A percentile compares a stretch with the other conserved stretches of the same genome.
phyloP scores from a whole-genome alignment of 2,888 invertebrate genomes.

The Lasioglossum zephyrum region DNA sequence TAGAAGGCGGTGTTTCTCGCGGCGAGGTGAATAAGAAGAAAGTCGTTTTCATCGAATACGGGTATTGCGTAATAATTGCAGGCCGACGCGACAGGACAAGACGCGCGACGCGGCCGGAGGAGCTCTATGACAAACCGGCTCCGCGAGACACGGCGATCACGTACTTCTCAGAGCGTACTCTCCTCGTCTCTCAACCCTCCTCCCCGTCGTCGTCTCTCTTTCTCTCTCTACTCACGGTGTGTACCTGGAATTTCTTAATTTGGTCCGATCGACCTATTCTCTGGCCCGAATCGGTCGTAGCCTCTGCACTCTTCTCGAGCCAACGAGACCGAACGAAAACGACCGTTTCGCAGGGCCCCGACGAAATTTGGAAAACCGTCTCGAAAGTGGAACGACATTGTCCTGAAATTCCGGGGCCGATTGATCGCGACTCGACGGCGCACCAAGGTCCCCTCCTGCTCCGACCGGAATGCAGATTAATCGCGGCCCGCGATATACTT shows the following conservation, averaged over 20 bases:
- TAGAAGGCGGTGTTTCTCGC: conserved; percentile 33
- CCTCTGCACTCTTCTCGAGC: conserved; percentile 22
- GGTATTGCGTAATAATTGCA: conserved; percentile 66
- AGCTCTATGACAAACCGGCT: conserved; percentile 67
- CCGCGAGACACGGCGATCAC: conserved; percentile 44
- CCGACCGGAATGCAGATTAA: conserved; percentile 49
- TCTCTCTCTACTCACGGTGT: not conserved
- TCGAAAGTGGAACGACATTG: conserved; percentile 25
- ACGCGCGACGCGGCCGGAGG: conserved; percentile 9
- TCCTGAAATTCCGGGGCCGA: conserved; percentile 24
- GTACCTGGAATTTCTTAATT: conserved; percentile 67
- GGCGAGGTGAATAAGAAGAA: conserved; percentile 59
- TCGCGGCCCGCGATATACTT: conserved; percentile 18
- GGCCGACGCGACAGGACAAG: conserved; percentile 10
- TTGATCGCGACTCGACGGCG: conserved; percentile 15
- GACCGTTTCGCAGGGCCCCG: not conserved
- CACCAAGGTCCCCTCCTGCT: conserved; percentile 11
- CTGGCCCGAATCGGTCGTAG: conserved; percentile 52
- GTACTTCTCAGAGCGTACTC: conserved; percentile 11
- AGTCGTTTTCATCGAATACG: conserved; percentile 69
- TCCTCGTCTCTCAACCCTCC: not conserved
- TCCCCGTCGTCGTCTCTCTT: not conserved
- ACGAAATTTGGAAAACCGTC: not conserved
- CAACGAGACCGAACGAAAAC: not conserved
- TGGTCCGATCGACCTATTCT: conserved; percentile 66